phyloP scores from a whole-genome alignment of 2,113 vertebrate species.

The Peromyscus polionotus region DNA sequence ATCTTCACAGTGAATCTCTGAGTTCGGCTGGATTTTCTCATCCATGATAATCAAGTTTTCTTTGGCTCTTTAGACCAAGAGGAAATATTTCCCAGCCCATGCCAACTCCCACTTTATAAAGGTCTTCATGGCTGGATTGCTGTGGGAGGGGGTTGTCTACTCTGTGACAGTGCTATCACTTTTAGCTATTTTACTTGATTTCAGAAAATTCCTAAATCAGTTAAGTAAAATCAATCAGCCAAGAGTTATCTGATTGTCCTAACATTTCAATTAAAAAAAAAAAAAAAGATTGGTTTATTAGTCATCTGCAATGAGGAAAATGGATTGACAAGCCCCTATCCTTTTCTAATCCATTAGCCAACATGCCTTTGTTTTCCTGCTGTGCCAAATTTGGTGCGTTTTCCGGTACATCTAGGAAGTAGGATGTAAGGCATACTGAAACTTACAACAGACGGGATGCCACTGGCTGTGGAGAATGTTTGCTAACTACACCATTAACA shows the following conservation, averaged over 20 bases:
- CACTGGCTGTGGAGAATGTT: background rate
- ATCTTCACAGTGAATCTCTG: conserved; percentile 26
- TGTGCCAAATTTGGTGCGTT: background rate
- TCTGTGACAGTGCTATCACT: background rate
- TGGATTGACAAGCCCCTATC: background rate
- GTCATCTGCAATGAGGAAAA: background rate
- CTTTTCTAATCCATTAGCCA: background rate
- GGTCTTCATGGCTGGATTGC: background rate
- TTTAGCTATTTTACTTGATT: conserved; percentile 51
- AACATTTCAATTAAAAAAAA: conserved; percentile 13
- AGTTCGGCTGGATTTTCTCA: conserved; percentile 39
- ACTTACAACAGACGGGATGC: background rate
- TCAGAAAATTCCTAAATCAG: conserved; percentile 45
- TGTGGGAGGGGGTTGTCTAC: background rate
- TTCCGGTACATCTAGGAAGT: conserved; percentile 39
- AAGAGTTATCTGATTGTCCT: conserved; percentile 14
- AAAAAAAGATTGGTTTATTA: conserved; percentile 32
- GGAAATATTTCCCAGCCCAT: background rate
- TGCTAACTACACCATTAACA: background rate
- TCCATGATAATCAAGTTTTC: conserved; percentile 40
- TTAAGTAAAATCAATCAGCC: conserved; percentile 38
- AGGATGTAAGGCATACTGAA: conserved; percentile 7
- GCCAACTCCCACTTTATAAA: background rate
- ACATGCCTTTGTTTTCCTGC: background rate
- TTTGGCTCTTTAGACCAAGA: conserved; percentile 20